Conservation (phyloP, 2,113 vertebrate species). For the Porphyrio hochstetteri region DNA sequence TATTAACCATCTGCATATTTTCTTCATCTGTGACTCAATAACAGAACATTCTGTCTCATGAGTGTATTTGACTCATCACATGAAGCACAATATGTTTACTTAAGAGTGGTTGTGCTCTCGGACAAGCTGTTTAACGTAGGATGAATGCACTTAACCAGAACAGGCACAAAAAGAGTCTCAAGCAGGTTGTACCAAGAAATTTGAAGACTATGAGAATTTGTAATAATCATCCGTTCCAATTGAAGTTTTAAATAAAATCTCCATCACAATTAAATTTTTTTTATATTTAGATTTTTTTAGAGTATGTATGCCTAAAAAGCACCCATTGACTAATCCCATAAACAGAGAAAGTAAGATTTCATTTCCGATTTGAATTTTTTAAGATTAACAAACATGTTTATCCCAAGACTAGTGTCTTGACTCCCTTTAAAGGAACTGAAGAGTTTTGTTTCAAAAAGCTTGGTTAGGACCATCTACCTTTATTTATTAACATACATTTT, state of each 20-base stretch:
- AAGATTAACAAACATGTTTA: not conserved
- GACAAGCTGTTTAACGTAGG: slow-evolving; percentile 18
- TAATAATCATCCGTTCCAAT: too few species aligned
- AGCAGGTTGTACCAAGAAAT: not conserved
- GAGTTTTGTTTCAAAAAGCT: not conserved
- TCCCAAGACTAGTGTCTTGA: not conserved
- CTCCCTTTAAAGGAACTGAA: not conserved
- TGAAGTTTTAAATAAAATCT: too few species aligned
- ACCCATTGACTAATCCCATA: not conserved
- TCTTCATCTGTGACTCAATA: slow-evolving; percentile 48
- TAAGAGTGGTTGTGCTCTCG: not conserved
- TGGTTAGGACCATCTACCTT: not conserved
- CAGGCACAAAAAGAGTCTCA: not conserved
- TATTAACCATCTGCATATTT: slow-evolving; percentile 57
- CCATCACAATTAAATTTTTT: too few species aligned
- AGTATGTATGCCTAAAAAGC: not conserved
- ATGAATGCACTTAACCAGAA: not conserved
- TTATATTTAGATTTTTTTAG: not conserved
- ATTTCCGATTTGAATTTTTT: not conserved
- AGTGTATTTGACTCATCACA: slow-evolving; percentile 26
- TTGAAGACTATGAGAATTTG: not conserved
- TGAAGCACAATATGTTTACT: slow-evolving; percentile 52
- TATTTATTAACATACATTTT: not conserved
- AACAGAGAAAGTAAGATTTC: not conserved
- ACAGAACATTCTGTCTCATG: slow-evolving; percentile 29